Conservation (phyloP, 2,113 vertebrate species). For the Carollia perspicillata region DNA sequence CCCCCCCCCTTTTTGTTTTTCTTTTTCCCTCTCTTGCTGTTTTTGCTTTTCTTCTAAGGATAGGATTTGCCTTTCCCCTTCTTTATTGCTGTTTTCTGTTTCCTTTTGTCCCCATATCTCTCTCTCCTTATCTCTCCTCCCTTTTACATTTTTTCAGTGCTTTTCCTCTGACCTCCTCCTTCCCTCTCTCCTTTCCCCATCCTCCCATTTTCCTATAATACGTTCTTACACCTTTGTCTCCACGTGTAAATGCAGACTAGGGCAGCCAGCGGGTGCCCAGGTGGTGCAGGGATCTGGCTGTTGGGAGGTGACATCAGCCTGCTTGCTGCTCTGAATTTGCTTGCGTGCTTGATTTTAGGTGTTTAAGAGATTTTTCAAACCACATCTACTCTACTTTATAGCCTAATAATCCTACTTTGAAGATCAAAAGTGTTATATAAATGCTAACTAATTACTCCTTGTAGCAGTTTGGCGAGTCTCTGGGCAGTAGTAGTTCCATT, state of each 20-base stretch:
- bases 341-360: constrained; percentile 51
- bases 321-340: constrained; percentile 54
- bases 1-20: not conserved
- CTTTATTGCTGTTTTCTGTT: constrained; percentile 65
- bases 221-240: constrained; percentile 70
- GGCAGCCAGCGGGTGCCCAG: constrained; percentile 58
- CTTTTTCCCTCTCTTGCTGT: constrained; percentile 63
- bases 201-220: constrained; percentile 71
- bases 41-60: not conserved
- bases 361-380: constrained; percentile 67
- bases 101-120: constrained; percentile 45
- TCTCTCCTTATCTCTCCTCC: constrained; percentile 13
- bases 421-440: constrained; percentile 65
- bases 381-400: constrained; percentile 65
- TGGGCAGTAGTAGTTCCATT: constrained; percentile 49
- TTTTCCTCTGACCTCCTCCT: constrained; percentile 57
- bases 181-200: constrained; percentile 67
- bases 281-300: constrained; percentile 68
- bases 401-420: constrained; percentile 74
- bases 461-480: not conserved
- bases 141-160: not conserved
- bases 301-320: constrained; percentile 47
- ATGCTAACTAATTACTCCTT: constrained; percentile 66
- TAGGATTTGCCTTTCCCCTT: not conserved
- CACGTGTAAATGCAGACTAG: constrained; percentile 68